phyloP scores from a whole-genome alignment of 2,797 vertebrate genomes.

The Decapterus maruadsi region DNA sequence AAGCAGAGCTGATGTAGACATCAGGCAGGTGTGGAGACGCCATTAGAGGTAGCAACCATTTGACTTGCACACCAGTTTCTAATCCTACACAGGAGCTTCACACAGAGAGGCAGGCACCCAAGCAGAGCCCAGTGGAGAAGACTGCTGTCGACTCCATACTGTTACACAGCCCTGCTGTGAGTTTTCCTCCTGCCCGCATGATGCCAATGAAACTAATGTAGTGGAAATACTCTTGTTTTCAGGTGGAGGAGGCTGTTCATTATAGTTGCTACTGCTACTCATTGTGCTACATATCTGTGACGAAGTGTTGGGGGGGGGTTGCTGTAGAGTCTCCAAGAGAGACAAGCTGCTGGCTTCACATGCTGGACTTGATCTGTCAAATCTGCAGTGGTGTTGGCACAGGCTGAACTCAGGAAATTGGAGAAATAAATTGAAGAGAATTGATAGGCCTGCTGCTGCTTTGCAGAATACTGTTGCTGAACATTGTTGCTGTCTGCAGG shows the following conservation, averaged over 20 bases:
- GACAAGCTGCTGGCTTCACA: conserved; percentile 65
- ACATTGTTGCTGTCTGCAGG: conserved; percentile 70
- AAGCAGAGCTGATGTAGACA: conserved; percentile 68
- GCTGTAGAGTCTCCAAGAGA: conserved; percentile 60
- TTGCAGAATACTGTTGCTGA: conserved; percentile 68
- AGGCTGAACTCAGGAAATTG: conserved; percentile 65
- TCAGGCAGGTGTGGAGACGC: conserved; percentile 76
- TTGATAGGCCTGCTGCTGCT: conserved; percentile 69
- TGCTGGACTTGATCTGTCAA: conserved; percentile 76
- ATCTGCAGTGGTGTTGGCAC: conserved; percentile 60
- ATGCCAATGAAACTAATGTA: conserved; percentile 78
- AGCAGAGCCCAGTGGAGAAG: conserved; percentile 68
- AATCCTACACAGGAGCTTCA: conserved; percentile 78
- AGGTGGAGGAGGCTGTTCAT: conserved; percentile 73
- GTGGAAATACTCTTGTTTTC: conserved; percentile 67
- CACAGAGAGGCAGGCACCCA: conserved; percentile 75
- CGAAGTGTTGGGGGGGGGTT: conserved; percentile 13
- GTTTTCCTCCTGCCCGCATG: conserved; percentile 67
- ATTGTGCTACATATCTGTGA: conserved; percentile 56
- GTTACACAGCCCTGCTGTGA: conserved; percentile 76
- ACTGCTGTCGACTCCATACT: conserved; percentile 75
- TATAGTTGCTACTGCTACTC: conserved; percentile 69
- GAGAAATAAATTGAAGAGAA: conserved; percentile 81
- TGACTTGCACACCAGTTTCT: conserved; percentile 76
- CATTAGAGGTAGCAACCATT: conserved; percentile 75